Percentiles rank a stretch among this genome's conserved stretches.
Evolutionary conservation across 2,797 vertebrate species (phyloP).

Genomic region (Microhierax caerulescens): DNA sequence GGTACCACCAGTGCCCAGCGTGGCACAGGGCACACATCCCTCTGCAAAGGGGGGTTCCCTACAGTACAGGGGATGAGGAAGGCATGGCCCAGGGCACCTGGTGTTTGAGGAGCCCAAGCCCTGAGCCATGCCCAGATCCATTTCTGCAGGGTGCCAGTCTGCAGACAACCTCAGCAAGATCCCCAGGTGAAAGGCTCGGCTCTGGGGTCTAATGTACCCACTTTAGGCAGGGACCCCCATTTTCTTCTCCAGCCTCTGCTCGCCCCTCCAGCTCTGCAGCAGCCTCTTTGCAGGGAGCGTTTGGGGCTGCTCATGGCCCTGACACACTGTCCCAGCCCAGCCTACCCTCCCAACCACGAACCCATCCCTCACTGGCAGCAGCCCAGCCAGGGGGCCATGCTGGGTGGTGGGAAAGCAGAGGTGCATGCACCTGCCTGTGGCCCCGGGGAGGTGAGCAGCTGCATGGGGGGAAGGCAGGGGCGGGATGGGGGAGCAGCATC

Average conservation of each 20-base stretch:
- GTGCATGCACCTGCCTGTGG: neutral
- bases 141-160: neutral
- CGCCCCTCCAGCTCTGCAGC: neutral
- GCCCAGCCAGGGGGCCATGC: neutral
- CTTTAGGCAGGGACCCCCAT: neutral
- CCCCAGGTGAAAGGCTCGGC: neutral
- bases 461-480: neutral
- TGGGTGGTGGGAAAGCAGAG: neutral
- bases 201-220: neutral
- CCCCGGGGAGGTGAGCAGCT: neutral
- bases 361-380: neutral
- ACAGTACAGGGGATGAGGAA: neutral
- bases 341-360: fast-evolving
- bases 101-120: neutral
- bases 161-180: neutral
- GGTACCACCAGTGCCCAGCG: neutral
- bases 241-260: neutral
- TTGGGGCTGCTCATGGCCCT: neutral
- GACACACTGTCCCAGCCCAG: fast-evolving
- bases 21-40: neutral
- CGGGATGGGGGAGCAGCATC: neutral
- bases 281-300: neutral
- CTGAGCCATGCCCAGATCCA: neutral
- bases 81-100: neutral
- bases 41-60: neutral